Base-by-base conservation (phyloP, 2,888 invertebrate species). In the Oscheius sp. region DNA sequence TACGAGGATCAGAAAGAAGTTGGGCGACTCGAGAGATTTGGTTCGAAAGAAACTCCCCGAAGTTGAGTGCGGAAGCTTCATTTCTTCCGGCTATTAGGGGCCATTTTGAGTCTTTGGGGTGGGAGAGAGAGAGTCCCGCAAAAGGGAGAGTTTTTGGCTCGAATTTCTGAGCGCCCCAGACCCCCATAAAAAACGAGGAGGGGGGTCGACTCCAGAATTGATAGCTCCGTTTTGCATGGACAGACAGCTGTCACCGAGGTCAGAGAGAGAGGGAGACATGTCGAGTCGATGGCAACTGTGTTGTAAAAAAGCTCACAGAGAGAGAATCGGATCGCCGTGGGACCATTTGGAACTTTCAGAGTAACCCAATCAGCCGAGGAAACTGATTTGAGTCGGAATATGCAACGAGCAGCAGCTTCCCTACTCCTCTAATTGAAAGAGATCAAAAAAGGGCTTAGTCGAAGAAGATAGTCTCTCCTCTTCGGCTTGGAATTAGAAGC, bases 201-300 rank as follows among this genome's bases (percentile, higher is more conserved):
- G 42, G 42, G 42, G n/a, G n/a, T n/a, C n/a, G n/a, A 34, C 6
- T 17, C 42, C 42, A 42, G 37, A 57, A 57, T 57, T 57, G 57
- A 57, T 57, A 39, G 25, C 37, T 34, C 39, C 39, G 34, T 57
- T 34, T 57, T 10, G 34, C 23, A 37, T 34, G 57, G 34, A 57
- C 57, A 57, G 57, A 57, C 57, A 57, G 57, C 57, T 57, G 57
- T 57, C 57, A 57, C 57, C 52, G 25, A 52, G 52, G 12, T 29
- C 39, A 34, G 10, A n/a, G 29, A 37, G 34, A 57, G 33, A 37
- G 25, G 37, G 37, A 17, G 34, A 20, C 57, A 25, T 20, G 27
- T 52, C 23, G 57, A 37, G 20, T 34, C 34, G 23, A 34, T 57
- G 17, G 57, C 34, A 34, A 37, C 57, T 52, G 52, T 29, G 52